Base-by-base conservation (phyloP, 2,113 vertebrate genomes). In the Centrocercus urophasianus region DNA sequence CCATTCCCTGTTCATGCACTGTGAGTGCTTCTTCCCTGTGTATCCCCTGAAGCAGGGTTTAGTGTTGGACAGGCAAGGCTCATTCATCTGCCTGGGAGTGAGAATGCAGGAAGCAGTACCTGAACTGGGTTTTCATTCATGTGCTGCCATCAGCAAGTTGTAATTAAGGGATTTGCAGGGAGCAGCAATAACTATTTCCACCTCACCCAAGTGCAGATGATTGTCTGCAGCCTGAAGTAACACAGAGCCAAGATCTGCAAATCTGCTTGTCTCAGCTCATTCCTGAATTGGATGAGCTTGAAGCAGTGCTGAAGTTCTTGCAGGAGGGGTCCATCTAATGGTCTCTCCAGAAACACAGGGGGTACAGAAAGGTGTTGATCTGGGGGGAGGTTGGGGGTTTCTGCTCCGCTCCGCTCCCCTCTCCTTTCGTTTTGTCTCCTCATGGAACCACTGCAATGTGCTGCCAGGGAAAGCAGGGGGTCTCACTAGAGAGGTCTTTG, bases 21-120 rank as follows among this genome's bases (percentile, higher is more conserved):
- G 50, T 30, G 50, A 27, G 14, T 28, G 2, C 21, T 16, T 27
- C 4, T 40, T 66, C n/a, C 8, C 13, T 22, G 22, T 12, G 10
- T 25, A 4, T 47, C 24, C 57, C 13, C 32, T 15, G 5, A 28
- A 52, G 43, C 16, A 34, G 27, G 48, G 10, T 17, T 21, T 36
- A 17, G 36, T 8, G 5, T 2, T 13, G 65, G 48, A 3, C 17
- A 16, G 79, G 11, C 63, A 3, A 59, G 11, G 2, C 6, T 42
- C 1, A 0, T 50, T 70, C 5, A 1, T 30, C 48, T 4, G 1
- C 42, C 32, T 15, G 3, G 71, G 12, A n/a, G 63, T 1, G 8
- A 32, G 40, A 25, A 3, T 1, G 3, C 2, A 0, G 47, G 52
- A 40, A 30, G 65, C 67, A 1, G 11, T 8, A 2, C 11, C 40